Base-by-base conservation (phyloP, 2,797 vertebrate species). In the Helicolenus hilgendorfi region DNA sequence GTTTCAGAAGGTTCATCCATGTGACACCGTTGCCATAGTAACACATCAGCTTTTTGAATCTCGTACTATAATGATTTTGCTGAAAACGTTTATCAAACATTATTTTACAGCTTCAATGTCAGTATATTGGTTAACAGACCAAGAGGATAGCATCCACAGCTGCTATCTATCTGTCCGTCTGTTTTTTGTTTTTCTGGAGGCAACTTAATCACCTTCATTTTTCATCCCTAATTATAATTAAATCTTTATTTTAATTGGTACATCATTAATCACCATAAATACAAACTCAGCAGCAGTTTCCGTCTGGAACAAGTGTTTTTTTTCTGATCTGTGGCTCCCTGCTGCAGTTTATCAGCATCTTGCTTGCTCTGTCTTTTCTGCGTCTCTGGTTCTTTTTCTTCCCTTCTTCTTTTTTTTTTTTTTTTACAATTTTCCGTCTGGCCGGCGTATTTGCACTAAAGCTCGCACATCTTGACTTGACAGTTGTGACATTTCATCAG, bases 241-340 rank as follows among this genome's bases (percentile, higher is more conserved):
- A 70, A 53, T 53, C 3, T 60, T 71, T 24, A 35, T 71, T 75
- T 53, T 31, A 56, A 62, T 55, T 31, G 45, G 29, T 60, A 2
- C 26, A 41, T 77, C 26, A 78, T 86, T 77, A 81, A 81, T 79
- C 80, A 69, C 49, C 3, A 29, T 29, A 14, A 11, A 29, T 24
- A 74, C 55, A 76, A 76, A 60, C 35, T 73, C 8, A 5, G 26
- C 33, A 27, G 5, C 26, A 27, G 7, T 49, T 75, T 49, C 20
- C 29, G 20, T 22, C 41, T 45, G 26, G 15, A 67, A 24, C 14
- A 56, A 35, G 24, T 10, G 15, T 35, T 22, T 45, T 15, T 10
- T 36, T 35, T 72, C 53, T 55, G 7, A 79, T 65, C 60, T 64
- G 4, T 18, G 18, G 22, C 4, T 58, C 24, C 6, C 3, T 45